These are phyloP conservation scores for Microcaecilia unicolor DNA, from an alignment of 2,797 vertebrate genomes.

Conservation along the genomic window DNA sequence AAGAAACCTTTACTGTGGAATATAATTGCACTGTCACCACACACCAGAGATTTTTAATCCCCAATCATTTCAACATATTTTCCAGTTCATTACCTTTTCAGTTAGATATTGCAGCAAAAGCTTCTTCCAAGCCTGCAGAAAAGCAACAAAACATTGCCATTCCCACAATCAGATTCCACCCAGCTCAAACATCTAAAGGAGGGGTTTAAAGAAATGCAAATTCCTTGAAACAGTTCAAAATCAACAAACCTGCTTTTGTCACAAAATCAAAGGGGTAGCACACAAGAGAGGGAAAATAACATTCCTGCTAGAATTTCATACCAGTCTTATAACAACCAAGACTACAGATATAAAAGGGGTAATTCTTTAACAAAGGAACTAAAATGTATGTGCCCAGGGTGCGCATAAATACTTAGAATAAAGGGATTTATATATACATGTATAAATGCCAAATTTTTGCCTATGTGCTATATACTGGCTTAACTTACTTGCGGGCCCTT, in stretches of 20 bases:
- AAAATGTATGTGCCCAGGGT: too few species aligned
- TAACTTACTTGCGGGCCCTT: too few species aligned
- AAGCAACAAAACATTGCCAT: conserved; percentile 47
- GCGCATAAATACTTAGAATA: too few species aligned
- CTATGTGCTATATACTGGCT: too few species aligned
- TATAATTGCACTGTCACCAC: conserved; percentile 68
- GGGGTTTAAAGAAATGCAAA: conserved; percentile 17
- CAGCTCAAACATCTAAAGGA: conserved; percentile 20
- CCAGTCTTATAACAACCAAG: conserved; percentile 1
- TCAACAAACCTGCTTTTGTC: conserved; percentile 9
- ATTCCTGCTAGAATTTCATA: conserved; percentile 13
- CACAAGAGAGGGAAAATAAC: background rate
- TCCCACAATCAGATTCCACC: conserved; percentile 44
- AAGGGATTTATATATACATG: too few species aligned
- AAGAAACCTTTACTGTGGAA: conserved; percentile 59
- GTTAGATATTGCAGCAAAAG: conserved; percentile 56
- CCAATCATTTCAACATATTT: conserved; percentile 70
- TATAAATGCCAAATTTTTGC: too few species aligned
- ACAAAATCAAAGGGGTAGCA: conserved; percentile 4
- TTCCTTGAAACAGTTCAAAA: conserved; percentile 5
- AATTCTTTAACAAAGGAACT: too few species aligned
- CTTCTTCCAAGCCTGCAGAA: conserved; percentile 57
- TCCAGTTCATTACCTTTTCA: conserved; percentile 70
- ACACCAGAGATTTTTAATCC: conserved; percentile 72
- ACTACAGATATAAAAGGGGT: too few species aligned